Percentiles rank a stretch among this genome's conserved stretches.
phyloP scores from a whole-genome alignment of 2,797 vertebrate genomes.

The Zenarchopterus dispar region DNA sequence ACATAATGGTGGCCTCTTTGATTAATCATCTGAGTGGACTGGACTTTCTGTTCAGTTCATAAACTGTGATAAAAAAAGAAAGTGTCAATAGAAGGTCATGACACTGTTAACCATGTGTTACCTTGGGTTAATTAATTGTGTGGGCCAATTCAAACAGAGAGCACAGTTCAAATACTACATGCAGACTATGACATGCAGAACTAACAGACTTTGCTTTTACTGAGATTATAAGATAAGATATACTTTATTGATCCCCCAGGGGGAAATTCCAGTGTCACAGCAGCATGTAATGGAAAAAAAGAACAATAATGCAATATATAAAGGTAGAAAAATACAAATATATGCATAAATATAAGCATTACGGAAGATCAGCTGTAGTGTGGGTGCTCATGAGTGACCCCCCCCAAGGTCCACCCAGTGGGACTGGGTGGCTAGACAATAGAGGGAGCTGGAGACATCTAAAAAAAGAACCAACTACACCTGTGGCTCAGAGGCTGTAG shows the following conservation, averaged over 20 bases:
- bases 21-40: conserved; percentile 1
- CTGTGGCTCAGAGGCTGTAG: conserved; percentile 35
- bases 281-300: too few species aligned
- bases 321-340: too few species aligned
- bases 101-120: background rate
- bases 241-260: too few species aligned
- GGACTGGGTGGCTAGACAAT: conserved; percentile 9
- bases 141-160: background rate
- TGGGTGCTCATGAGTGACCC: conserved; percentile 33
- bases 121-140: background rate
- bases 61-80: conserved; percentile 3
- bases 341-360: too few species aligned
- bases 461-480: conserved; percentile 40
- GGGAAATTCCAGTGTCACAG: too few species aligned
- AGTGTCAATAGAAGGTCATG: background rate
- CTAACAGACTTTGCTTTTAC: background rate
- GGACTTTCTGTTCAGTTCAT: background rate
- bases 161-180: background rate
- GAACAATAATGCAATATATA: too few species aligned
- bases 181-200: background rate
- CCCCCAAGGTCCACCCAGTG: conserved; percentile 29
- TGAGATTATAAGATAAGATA: too few species aligned
- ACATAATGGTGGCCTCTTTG: conserved; percentile 6
- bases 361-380: background rate
- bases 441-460: conserved; percentile 22